Evolutionary conservation across 92 coral and sea anemone genomes (phyloP), one percentile per base, ranked within the genome.

Genomic region (Ricordea florida): DNA sequence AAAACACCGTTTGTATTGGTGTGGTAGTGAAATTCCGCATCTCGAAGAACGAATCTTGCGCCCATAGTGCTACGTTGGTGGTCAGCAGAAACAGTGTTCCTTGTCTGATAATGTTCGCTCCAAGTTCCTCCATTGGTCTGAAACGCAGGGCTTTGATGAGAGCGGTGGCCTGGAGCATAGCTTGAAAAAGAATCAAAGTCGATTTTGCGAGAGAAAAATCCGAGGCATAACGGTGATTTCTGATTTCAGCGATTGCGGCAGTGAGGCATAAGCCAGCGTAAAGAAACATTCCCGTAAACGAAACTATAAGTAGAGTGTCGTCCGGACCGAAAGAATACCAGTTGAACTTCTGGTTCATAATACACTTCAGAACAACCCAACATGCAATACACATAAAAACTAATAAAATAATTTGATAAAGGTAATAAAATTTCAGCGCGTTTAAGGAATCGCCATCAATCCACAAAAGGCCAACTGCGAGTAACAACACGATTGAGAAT

Each of bases 321-420:
- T 92, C 90, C 4, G 98, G 90, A 17, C 93, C 96, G 24, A 92
- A 91, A 3, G 97, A 87, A 57, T 92, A 94, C 98, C 98, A 92
- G 6, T 78, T 69, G 32, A 92, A 86, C 35, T 85, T 92, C 67
- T 94, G 98, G 35, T 87, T 86, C 90, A 94, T 90, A 6, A 94
- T 60, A 57, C 98, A 93, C 58, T 91, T 77, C 10, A 94, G 67
- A 15, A 94, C 89, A 0, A 92, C 89, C 98, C 98, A 94, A 47
- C 98, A 92, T 14, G 98, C 92, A 1, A 81, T 57, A 52, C 94
- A 73, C 94, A 92, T 94, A 32, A 92, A 87, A 38, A 90, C 74
- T 2, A 92, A 66, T 35, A 85, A 61, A 13, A 78, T 77, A 53
- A 94, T 89, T 78, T 92, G 94, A 56, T 87, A 92, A 28, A 92